A percentile compares a stretch with the other conserved stretches of the same genome.
Evolutionary conservation across 1,140 invertebrate species (phyloP).

Genomic region (Vanessa tameamea): DNA sequence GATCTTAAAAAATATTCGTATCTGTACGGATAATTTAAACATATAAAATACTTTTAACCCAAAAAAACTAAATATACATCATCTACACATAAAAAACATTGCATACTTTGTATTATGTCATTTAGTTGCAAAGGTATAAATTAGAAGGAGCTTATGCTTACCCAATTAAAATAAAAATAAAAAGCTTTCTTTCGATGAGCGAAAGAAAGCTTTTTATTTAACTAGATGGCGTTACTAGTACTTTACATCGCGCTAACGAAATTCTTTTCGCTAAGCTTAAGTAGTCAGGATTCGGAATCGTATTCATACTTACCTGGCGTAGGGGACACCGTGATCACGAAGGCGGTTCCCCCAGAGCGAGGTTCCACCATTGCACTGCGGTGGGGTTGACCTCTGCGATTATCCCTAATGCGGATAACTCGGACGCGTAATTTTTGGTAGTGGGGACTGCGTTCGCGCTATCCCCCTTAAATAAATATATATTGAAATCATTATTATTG

Average conservation of each 20-base stretch:
- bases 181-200: too few species aligned
- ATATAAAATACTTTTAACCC: too few species aligned
- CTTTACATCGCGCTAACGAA: not conserved
- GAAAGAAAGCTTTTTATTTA: not conserved
- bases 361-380: constrained; percentile 46
- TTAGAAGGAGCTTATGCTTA: too few species aligned
- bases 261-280: not conserved
- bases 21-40: not conserved
- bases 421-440: too few species aligned
- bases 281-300: not conserved
- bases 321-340: constrained; percentile 49
- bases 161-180: too few species aligned
- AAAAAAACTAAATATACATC: too few species aligned
- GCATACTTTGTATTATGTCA: too few species aligned
- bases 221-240: not conserved
- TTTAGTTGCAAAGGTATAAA: too few species aligned
- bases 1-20: not conserved
- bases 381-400: constrained; percentile 46
- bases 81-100: too few species aligned
- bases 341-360: constrained; percentile 51
- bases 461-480: constrained; percentile 32
- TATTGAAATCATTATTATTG: too few species aligned
- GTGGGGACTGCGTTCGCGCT: constrained; percentile 56
- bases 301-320: constrained; percentile 48
- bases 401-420: constrained; percentile 55